phyloP scores from a whole-genome alignment of 2,888 invertebrate genomes.

The Drosophila phalerata region DNA sequence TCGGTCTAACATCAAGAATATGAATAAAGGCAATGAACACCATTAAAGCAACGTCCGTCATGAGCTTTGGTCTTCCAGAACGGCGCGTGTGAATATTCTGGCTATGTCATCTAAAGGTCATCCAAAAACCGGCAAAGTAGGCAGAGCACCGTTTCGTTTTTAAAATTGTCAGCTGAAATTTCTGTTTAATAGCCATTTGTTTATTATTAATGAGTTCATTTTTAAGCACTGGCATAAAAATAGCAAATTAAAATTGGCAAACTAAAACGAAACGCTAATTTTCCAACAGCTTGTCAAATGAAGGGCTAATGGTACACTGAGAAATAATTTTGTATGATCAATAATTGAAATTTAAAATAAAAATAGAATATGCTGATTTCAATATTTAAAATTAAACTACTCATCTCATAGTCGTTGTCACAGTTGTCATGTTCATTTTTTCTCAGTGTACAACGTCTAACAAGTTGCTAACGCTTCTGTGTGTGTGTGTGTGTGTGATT shows the following conservation, averaged over 20 bases:
- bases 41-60: conserved; percentile 1
- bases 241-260: conserved; percentile 32
- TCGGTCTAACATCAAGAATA: conserved; percentile 32
- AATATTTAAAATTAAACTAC: not conserved
- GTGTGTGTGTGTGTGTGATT: conserved; percentile 14
- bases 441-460: conserved; percentile 43
- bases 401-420: not conserved
- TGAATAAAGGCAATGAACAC: conserved; percentile 4
- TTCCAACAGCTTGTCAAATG: not conserved
- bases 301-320: conserved; percentile 21
- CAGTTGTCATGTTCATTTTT: not conserved
- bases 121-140: conserved; percentile 31
- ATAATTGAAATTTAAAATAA: not conserved
- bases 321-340: not conserved
- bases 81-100: conserved; percentile 49
- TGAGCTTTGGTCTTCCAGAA: conserved; percentile 70
- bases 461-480: conserved; percentile 43
- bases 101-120: conserved; percentile 78
- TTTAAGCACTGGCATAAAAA: conserved; percentile 30
- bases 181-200: conserved; percentile 22
- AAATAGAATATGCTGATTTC: not conserved
- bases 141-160: not conserved
- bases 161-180: conserved; percentile 49
- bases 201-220: conserved; percentile 48
- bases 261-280: conserved; percentile 9